phyloP scores from a whole-genome alignment of 1,140 invertebrate genomes.

The Drosophila saltans region DNA sequence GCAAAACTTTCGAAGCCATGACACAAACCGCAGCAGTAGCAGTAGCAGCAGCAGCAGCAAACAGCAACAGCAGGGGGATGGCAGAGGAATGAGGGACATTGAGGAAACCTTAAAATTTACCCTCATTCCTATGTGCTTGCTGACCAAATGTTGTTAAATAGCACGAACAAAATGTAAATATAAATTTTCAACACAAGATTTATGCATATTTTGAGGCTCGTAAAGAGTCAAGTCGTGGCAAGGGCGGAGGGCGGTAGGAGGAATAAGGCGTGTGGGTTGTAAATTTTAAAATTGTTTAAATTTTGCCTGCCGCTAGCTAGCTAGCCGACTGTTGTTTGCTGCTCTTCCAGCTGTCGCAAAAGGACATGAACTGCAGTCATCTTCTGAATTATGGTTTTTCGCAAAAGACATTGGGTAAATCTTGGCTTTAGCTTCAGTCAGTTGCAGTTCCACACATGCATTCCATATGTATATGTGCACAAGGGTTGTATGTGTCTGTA shows the following conservation, averaged over 20 bases:
- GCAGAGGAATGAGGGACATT: conserved; percentile 2
- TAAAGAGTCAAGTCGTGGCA: conserved; percentile 17
- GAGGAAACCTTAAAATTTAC: conserved; percentile 49
- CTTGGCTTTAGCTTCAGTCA: conserved; percentile 33
- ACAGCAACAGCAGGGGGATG: not conserved
- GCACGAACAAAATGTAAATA: conserved; percentile 78
- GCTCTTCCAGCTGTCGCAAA: conserved; percentile 46
- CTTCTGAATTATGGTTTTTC: conserved; percentile 54
- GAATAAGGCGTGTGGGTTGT: conserved; percentile 60
- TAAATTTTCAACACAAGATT: conserved; percentile 73
- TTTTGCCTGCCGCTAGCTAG: conserved; percentile 35
- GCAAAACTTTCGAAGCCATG: conserved; percentile 66
- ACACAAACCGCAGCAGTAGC: conserved; percentile 61
- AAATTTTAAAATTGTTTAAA: conserved; percentile 77
- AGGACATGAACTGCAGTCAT: conserved; percentile 69
- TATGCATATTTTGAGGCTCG: conserved; percentile 72
- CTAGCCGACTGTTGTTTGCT: conserved; percentile 48
- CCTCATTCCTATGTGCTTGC: conserved; percentile 29
- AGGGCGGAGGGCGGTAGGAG: conserved; percentile 14
- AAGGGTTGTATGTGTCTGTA: conserved; percentile 18
- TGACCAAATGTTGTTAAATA: conserved; percentile 81
- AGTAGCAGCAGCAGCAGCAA: conserved; percentile 45
- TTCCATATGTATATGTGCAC: conserved; percentile 5
- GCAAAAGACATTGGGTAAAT: conserved; percentile 59
- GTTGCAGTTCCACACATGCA: conserved; percentile 1